phyloP scores from a whole-genome alignment of 2,797 vertebrate species.

The Spinus olivaceus region DNA sequence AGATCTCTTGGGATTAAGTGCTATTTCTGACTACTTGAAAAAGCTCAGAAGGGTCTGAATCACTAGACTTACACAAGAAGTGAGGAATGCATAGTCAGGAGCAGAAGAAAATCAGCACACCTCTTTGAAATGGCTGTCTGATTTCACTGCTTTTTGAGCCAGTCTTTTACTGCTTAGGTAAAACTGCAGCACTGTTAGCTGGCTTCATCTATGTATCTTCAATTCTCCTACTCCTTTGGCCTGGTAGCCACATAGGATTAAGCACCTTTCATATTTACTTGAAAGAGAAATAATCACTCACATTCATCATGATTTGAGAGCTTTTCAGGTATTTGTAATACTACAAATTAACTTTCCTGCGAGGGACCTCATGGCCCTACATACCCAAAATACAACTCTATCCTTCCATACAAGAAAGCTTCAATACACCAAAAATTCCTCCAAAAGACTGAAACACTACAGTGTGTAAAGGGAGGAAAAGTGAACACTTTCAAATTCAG shows the following conservation, averaged over 20 bases:
- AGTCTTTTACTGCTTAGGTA: neutral
- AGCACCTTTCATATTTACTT: neutral
- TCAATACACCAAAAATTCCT: neutral
- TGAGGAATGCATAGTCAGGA: neutral
- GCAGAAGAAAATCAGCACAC: neutral
- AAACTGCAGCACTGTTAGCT: neutral
- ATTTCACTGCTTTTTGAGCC: neutral
- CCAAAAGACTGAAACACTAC: neutral
- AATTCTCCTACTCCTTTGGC: neutral
- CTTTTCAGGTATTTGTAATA: neutral
- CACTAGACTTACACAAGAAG: neutral
- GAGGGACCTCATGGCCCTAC: neutral
- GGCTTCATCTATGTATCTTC: neutral
- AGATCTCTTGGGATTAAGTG: accelerated
- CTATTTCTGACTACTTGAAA: neutral
- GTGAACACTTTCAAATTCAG: neutral
- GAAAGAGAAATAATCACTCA: neutral
- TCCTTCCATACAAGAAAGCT: neutral
- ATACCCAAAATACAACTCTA: neutral
- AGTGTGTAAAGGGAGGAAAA: neutral
- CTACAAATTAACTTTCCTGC: neutral
- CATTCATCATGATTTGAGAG: neutral
- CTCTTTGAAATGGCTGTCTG: neutral
- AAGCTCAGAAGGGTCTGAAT: neutral
- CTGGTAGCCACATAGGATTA: neutral